Conservation (phyloP, 2,888 invertebrate species). For the Dendrolimus pini region DNA sequence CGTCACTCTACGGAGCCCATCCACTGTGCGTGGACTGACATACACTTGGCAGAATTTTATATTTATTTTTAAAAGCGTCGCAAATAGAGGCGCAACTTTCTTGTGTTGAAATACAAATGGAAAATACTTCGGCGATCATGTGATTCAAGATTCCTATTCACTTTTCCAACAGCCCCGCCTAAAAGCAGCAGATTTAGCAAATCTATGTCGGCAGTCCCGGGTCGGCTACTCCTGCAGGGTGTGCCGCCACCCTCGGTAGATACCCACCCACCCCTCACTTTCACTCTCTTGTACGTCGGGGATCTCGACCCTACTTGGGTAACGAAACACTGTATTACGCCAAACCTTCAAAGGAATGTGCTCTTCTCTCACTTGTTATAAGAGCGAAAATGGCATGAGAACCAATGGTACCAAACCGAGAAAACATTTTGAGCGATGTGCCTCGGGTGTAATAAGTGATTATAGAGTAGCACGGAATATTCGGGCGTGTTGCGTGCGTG, state of each 20-base stretch:
- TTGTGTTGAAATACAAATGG: too few species aligned
- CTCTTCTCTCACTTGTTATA: slow-evolving; percentile 25
- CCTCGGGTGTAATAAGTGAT: slow-evolving; percentile 63
- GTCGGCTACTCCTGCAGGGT: slow-evolving; percentile 68
- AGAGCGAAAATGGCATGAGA: slow-evolving; percentile 40
- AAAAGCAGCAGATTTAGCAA: slow-evolving; percentile 72
- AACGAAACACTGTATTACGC: slow-evolving; percentile 43
- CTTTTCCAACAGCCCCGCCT: slow-evolving; percentile 39
- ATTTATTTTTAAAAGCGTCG: too few species aligned
- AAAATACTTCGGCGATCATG: slow-evolving; percentile 2
- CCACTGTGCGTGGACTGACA: too few species aligned
- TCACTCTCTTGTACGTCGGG: slow-evolving; percentile 70
- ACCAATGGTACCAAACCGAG: slow-evolving; percentile 54
- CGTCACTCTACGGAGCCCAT: too few species aligned
- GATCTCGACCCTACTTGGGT: slow-evolving; percentile 49
- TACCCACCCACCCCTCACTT: slow-evolving; percentile 63
- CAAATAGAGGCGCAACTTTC: too few species aligned
- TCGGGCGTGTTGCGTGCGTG: slow-evolving; percentile 28
- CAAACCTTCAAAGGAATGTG: slow-evolving; percentile 14
- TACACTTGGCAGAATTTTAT: too few species aligned
- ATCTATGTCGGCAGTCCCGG: slow-evolving; percentile 68
- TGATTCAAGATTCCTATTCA: slow-evolving; percentile 15
- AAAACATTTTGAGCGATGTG: slow-evolving; percentile 59
- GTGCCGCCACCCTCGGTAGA: slow-evolving; percentile 38
- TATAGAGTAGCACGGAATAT: slow-evolving; percentile 36